Conservation (phyloP, 2,113 vertebrate genomes). For the Hippolais icterina region DNA sequence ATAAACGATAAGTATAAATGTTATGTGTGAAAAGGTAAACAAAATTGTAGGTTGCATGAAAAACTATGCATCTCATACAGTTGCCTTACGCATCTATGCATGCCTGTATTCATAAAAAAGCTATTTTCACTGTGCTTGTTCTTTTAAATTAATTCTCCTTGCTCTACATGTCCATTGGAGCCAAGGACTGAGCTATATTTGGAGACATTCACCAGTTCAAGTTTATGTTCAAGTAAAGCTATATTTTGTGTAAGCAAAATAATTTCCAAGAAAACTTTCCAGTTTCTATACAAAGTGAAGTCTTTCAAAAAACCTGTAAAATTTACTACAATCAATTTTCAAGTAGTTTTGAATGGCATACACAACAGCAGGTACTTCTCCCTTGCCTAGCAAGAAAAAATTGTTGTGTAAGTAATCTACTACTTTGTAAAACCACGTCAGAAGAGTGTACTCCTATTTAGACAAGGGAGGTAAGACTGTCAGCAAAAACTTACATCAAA, state of each 20-base stretch:
- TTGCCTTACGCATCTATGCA: background rate
- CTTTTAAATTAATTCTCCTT: background rate
- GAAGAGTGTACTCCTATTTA: background rate
- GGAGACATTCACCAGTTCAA: background rate
- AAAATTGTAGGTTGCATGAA: background rate
- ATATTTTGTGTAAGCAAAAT: background rate
- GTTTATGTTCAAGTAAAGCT: background rate
- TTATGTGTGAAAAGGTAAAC: background rate
- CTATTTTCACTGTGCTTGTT: background rate
- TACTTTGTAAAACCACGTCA: background rate
- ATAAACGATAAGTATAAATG: background rate
- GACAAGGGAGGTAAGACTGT: background rate
- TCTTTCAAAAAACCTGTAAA: background rate
- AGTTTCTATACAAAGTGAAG: background rate
- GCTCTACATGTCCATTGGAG: accelerated
- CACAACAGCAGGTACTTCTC: background rate
- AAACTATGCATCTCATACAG: background rate
- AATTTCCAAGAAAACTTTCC: background rate
- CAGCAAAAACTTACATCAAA: background rate
- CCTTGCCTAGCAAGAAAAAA: background rate
- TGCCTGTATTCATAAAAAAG: background rate
- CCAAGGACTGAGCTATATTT: background rate
- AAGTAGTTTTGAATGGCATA: background rate
- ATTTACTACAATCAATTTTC: background rate
- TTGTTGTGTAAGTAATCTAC: background rate